A percentile compares a stretch with the other conserved stretches of the same genome.
Evolutionary conservation across 2,888 invertebrate species (phyloP).

Genomic region (Tachystola acroxantha): DNA sequence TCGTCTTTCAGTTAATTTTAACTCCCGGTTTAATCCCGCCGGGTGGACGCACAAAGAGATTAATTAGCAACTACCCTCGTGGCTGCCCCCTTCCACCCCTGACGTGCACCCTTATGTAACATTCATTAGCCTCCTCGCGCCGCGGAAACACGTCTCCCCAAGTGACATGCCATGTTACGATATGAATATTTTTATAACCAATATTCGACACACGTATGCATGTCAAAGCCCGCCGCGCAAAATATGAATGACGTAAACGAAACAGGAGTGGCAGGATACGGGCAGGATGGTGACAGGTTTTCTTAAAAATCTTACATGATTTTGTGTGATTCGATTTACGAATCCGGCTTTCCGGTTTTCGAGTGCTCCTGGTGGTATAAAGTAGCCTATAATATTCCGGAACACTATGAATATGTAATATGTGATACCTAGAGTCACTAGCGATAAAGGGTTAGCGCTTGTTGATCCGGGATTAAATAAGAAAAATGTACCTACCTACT

Average conservation of each 20-base stretch:
- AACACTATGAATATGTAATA: no score
- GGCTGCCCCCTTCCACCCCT: slow-evolving; percentile 2
- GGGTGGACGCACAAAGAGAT: slow-evolving; percentile 15
- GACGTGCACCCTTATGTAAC: slow-evolving; percentile 34
- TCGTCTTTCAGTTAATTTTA: slow-evolving; percentile 3
- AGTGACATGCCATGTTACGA: slow-evolving; percentile 14
- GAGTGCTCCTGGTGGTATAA: no score
- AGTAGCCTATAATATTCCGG: no score
- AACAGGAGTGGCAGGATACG: no score
- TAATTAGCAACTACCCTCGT: slow-evolving; percentile 18
- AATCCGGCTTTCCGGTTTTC: no score
- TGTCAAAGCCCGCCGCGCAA: neutral
- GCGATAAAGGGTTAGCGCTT: no score
- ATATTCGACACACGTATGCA: slow-evolving; percentile 8
- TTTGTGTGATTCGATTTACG: no score
- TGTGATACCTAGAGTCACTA: no score
- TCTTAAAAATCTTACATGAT: slow-evolving; percentile 1
- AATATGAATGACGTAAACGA: neutral
- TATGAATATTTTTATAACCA: slow-evolving; percentile 9
- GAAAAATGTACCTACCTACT: no score
- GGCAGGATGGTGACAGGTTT: neutral
- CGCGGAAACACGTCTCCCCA: slow-evolving; percentile 32
- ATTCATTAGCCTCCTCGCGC: slow-evolving; percentile 34
- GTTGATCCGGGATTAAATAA: no score
- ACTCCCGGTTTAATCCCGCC: slow-evolving; percentile 12